phyloP scores from a whole-genome alignment of 2,113 vertebrate species.

The Leptobrachium ailaonicum region DNA sequence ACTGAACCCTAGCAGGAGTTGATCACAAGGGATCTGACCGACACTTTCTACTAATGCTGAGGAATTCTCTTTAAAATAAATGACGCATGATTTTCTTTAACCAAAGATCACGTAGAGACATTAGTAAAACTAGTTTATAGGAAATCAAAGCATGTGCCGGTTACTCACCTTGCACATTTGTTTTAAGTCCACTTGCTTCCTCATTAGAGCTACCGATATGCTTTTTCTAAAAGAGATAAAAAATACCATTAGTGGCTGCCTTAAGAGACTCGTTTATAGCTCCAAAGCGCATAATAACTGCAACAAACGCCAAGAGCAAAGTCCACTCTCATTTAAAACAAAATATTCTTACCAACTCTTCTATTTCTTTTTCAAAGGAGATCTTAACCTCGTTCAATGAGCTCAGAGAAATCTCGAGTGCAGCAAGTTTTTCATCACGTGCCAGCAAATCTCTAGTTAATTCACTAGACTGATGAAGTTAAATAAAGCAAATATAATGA shows the following conservation, averaged over 20 bases:
- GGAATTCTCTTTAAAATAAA: too few relatives aligned
- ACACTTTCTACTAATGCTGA: too few relatives aligned
- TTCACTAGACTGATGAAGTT: conserved; percentile 73
- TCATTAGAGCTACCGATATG: conserved; percentile 73
- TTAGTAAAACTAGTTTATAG: too few relatives aligned
- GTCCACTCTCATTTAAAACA: conserved; percentile 77
- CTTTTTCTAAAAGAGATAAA: conserved; percentile 76
- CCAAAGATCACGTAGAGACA: too few relatives aligned
- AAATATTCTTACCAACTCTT: conserved; percentile 78
- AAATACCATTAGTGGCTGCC: conserved; percentile 21
- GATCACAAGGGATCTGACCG: too few relatives aligned
- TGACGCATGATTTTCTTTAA: too few relatives aligned
- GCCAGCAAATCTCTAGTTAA: conserved; percentile 76
- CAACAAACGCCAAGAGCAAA: too few relatives aligned
- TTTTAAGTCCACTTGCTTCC: conserved; percentile 72
- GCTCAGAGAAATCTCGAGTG: conserved; percentile 76
- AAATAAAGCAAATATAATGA: conserved; percentile 45
- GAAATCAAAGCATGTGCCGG: not conserved
- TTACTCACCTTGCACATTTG: conserved; percentile 84
- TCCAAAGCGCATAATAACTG: too few relatives aligned
- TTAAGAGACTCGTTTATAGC: too few relatives aligned
- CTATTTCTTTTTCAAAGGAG: conserved; percentile 79
- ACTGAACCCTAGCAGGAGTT: too few relatives aligned
- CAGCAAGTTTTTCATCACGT: conserved; percentile 74
- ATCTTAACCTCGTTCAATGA: conserved; percentile 77